Base-by-base conservation (phyloP, 1,140 invertebrate species). In the Drosophila hydei region DNA sequence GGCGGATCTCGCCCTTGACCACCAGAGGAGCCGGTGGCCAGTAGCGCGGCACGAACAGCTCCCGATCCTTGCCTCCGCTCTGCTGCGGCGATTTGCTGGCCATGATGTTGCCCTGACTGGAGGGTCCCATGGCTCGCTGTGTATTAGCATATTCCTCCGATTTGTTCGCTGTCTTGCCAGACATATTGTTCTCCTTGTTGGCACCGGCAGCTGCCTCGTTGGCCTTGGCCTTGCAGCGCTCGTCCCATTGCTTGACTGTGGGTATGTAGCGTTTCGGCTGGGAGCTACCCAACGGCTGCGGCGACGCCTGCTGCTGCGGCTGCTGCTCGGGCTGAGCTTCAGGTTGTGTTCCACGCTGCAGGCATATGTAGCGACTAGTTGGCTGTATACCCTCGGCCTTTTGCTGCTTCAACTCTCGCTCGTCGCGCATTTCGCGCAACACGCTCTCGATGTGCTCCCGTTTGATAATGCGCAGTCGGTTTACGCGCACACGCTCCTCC, bases 161-260 rank as follows among this genome's bases (percentile, higher is more conserved):
- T 8, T 16, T 21, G 7, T 1, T n/a, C 3, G 8, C 18, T 2
- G 23, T 0, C 18, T 25, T 60, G 25, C n/a, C 21, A 14, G 18
- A 3, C 27, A 30, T 40, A 11, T 7, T 38, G 36, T 69, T 77
- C 51, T 74, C 64, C 45, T 77, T 77, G 30, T 64, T 51, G 59
- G 52, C 48, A 4, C 40, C 7, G n/a, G 3, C 23, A 4, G 7
- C 14, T n/a, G 52, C n/a, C 36, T 18, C 30, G 38, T 3, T 3
- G 16, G 18, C 16, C 38, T 56, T 75, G 42, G 62, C 62, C 1
- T 63, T 69, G 16, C 77, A 81, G 18, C 62, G 67, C 4, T 88
- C 81, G 25, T 87, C 83, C 81, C 81, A 87, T 30, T 87, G 74
- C 42, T 87, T 87, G 1, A 55, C 69, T 1, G 81, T 87, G 43